These are phyloP conservation scores for Nesoenas mayeri DNA, from an alignment of 2,113 vertebrate species.

Conservation along the genomic window DNA sequence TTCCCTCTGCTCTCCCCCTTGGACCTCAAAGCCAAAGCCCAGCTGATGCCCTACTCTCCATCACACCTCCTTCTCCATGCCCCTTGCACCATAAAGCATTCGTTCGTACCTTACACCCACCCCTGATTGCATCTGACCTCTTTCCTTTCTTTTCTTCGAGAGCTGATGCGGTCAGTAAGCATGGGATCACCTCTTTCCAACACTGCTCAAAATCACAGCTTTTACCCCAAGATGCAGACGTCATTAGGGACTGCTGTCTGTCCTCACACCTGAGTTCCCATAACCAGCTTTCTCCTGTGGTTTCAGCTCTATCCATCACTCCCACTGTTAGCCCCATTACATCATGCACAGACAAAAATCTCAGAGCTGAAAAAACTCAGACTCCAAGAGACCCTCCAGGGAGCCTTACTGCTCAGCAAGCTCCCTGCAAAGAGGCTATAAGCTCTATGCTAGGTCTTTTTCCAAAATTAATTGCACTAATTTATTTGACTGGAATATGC, in stretches of 20 bases:
- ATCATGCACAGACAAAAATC: not conserved
- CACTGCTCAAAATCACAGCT: not conserved
- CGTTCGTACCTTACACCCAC: not conserved
- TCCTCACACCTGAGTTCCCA: accelerated
- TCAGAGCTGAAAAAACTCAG: not conserved
- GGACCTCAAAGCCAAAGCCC: not conserved
- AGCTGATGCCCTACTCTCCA: not conserved
- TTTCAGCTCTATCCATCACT: not conserved
- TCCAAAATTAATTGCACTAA: not conserved
- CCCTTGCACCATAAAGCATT: not conserved
- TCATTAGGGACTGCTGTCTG: not conserved
- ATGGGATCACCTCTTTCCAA: not conserved
- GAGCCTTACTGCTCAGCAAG: not conserved
- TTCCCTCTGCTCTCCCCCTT: not conserved
- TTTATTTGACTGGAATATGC: accelerated
- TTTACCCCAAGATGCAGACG: not conserved
- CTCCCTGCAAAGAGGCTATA: not conserved
- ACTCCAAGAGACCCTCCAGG: not conserved
- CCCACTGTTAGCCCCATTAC: not conserved
- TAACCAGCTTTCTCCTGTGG: not conserved
- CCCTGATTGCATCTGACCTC: not conserved
- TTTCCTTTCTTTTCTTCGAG: not conserved
- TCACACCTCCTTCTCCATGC: not conserved
- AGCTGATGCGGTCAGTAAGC: accelerated
- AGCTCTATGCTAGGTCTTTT: not conserved